Base-by-base conservation (phyloP, 1,140 invertebrate genomes). In the Aradophagus sp. region DNA sequence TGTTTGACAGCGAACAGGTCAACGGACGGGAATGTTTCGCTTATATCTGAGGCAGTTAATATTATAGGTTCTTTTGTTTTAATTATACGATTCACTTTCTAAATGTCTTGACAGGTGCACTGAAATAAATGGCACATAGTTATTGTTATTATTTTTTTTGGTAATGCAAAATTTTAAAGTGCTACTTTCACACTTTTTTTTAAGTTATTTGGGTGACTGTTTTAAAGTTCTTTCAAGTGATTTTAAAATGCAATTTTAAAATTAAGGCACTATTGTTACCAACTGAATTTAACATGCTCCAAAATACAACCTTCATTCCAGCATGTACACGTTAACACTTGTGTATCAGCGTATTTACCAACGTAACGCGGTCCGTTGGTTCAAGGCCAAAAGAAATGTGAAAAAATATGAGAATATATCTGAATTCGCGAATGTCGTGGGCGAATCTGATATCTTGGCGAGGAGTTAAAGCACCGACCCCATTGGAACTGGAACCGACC, bases 361-460 rank as follows among this genome's bases (percentile, higher is more conserved):
- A 36, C 26, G 15, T 50, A 67, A 52, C 36, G 32, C 19, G 15
- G 8, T 6, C 14, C 8, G 32, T 45, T 23, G 32, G 23, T 34
- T 44, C 50, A 45, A 47, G 38, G 66, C n/a, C 45, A 15, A 20
- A 53, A 59, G 67, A 62, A 20, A 36, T 50, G n/a, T n/a, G n/a
- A 44, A 35, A 61, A 67, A 68, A 55, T 68, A 73, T 65, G 44
- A 41, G 58, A 73, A 68, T 53, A 63, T 19, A 63, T 50, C 34
- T 59, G 70, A 73, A 68, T 73, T 68, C 16, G 53, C 53, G 56
- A 39, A 72, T 52, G 65, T 70, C 80, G 81, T 83, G 81, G 81
- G 81, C 80, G 81, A 81, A 83, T 82, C 81, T 83, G 74, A 74
- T 78, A 82, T 82, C 79, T 78, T 63, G 50, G 59, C 71, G 65